Percentiles rank a stretch among this genome's conserved stretches.
Conservation (phyloP, 2,888 invertebrate genomes). For the Unio pictorum region DNA sequence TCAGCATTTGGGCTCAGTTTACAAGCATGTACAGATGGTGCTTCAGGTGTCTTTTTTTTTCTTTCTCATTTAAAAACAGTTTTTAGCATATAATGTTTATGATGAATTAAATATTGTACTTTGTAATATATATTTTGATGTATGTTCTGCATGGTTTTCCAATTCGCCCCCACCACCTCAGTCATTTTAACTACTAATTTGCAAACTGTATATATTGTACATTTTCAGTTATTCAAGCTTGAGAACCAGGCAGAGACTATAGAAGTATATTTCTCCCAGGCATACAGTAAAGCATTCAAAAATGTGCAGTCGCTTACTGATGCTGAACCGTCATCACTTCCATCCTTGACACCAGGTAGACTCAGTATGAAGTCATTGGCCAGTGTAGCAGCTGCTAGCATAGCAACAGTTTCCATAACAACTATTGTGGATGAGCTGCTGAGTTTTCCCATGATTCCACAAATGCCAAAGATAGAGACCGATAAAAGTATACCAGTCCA, state of each 20-base stretch:
- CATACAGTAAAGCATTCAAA: constrained; percentile 48
- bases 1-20: no score
- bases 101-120: no score
- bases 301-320: constrained; percentile 43
- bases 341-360: constrained; percentile 22
- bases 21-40: no score
- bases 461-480: constrained; percentile 22
- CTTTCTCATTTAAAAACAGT: no score
- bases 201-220: constrained; percentile 1
- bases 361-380: constrained; percentile 52
- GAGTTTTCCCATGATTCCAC: constrained; percentile 37
- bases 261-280: constrained; percentile 62
- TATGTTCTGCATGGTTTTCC: no score
- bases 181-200: no score
- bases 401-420: constrained; percentile 59
- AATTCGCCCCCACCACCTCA: no score
- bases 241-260: constrained; percentile 51
- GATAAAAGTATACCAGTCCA: constrained; percentile 31
- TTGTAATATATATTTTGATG: no score
- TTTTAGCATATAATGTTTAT: no score
- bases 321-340: constrained; percentile 19
- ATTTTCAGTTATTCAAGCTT: constrained; percentile 60
- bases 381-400: constrained; percentile 64
- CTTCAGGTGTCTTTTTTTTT: no score
- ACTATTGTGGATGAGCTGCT: constrained; percentile 62